These are phyloP conservation scores for Tetraodon nigroviridis DNA, from an alignment of 2,113 vertebrate species.

Conservation along the genomic window DNA sequence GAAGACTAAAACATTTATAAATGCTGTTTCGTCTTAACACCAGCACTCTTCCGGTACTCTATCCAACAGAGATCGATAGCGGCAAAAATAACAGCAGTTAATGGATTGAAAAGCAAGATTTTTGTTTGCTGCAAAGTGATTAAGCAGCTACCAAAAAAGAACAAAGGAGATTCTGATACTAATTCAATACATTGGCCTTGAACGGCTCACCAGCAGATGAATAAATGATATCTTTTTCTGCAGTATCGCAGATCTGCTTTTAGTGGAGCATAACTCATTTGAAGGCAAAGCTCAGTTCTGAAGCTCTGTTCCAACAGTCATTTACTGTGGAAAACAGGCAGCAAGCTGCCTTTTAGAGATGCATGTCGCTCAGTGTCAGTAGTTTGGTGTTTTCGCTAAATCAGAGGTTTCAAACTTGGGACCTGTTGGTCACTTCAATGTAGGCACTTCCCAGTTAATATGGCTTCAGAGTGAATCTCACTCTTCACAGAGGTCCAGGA, in stretches of 20 bases:
- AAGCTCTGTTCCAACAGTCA: conserved; percentile 9
- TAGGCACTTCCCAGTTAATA: too few species aligned
- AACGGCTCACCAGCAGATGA: conserved; percentile 18
- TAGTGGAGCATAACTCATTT: conserved; percentile 18
- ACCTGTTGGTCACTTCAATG: too few species aligned
- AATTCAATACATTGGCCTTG: conserved; percentile 46
- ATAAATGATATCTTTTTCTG: conserved; percentile 22
- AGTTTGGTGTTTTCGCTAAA: too few species aligned
- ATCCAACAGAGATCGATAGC: background rate
- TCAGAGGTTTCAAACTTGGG: too few species aligned
- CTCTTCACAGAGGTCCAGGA: too few species aligned
- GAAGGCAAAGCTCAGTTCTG: conserved; percentile 6
- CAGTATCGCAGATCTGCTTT: conserved; percentile 12
- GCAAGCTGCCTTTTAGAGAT: background rate
- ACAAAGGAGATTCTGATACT: conserved; percentile 32
- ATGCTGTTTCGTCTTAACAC: too few species aligned
- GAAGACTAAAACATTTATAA: too few species aligned
- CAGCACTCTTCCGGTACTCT: too few species aligned
- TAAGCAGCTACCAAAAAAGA: conserved; percentile 30
- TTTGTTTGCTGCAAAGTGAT: conserved; percentile 24
- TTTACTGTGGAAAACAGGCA: background rate
- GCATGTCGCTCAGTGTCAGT: too few species aligned
- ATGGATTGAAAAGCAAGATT: background rate
- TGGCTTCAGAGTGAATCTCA: too few species aligned
- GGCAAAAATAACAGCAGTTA: conserved; percentile 24